A percentile compares a stretch with the other conserved stretches of the same genome.
Conservation (phyloP, 2,888 invertebrate genomes). For the Chalcis sispes region DNA sequence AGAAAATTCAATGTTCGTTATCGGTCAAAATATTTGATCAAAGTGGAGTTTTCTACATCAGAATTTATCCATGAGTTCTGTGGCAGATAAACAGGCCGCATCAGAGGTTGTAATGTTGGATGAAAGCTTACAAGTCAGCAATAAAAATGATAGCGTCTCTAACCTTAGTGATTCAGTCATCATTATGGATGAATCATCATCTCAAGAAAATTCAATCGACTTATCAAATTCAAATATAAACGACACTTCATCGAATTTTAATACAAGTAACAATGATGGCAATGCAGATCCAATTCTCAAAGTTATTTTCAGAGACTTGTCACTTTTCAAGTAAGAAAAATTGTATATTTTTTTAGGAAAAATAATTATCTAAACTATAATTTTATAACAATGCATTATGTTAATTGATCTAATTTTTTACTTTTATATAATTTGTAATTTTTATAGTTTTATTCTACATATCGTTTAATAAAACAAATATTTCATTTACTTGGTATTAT, state of each 20-base stretch:
- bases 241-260: not conserved
- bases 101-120: too few species aligned
- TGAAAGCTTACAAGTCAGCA: too few species aligned
- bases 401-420: too few species aligned
- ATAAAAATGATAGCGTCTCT: not conserved
- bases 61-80: conserved; percentile 29
- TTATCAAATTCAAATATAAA: too few species aligned
- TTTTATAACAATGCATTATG: too few species aligned
- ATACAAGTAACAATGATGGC: too few species aligned
- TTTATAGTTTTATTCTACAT: too few species aligned
- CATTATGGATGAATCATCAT: conserved; percentile 63
- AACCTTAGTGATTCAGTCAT: conserved; percentile 44
- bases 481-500: too few species aligned
- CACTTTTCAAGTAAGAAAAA: conserved; percentile 65
- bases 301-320: conserved; percentile 69
- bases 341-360: conserved; percentile 15
- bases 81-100: too few species aligned
- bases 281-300: conserved; percentile 64
- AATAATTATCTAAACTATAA: not conserved
- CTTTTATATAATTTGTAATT: too few species aligned
- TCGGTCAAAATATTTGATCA: conserved; percentile 2
- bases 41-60: not conserved
- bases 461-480: too few species aligned
- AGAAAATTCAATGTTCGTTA: conserved; percentile 11
- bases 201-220: too few species aligned